Evolutionary conservation across 2,797 vertebrate genomes (phyloP).

Genomic region (Morus bassanus): DNA sequence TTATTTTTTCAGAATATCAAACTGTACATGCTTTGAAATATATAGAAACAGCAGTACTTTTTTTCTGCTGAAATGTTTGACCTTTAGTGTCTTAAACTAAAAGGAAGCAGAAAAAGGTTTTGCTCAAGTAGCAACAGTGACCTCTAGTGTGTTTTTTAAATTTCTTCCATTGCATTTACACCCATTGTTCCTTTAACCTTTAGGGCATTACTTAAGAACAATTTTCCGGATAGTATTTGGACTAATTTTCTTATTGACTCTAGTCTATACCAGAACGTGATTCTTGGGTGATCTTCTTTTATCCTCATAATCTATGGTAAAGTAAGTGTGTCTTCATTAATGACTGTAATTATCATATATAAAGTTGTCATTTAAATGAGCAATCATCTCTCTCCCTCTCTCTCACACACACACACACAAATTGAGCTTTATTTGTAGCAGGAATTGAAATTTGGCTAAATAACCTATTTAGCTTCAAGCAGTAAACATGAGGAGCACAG

Average conservation of each 20-base stretch:
- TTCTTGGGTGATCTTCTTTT: conserved; percentile 69
- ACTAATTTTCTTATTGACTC: conserved; percentile 76
- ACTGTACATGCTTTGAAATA: conserved; percentile 47
- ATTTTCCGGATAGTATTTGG: conserved; percentile 61
- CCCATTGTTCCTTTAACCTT: conserved; percentile 70
- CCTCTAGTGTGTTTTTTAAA: conserved; percentile 90
- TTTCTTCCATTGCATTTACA: conserved; percentile 51
- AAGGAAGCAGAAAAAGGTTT: conserved; percentile 37
- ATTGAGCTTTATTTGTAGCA: conserved; percentile 66
- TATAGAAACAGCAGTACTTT: conserved; percentile 16
- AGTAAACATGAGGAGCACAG: conserved; percentile 29
- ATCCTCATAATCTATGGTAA: conserved; percentile 71
- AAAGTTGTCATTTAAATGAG: conserved; percentile 77
- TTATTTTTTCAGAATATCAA: conserved; percentile 53
- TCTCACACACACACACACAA: background rate
- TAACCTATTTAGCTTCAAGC: conserved; percentile 42
- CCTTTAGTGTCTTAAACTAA: conserved; percentile 39
- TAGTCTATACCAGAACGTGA: conserved; percentile 47
- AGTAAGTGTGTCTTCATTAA: conserved; percentile 76
- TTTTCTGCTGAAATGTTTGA: conserved; percentile 40
- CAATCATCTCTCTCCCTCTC: conserved; percentile 41
- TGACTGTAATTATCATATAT: conserved; percentile 74
- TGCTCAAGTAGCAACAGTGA: conserved; percentile 91
- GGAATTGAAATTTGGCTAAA: conserved; percentile 64
- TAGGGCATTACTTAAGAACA: conserved; percentile 72